Evolutionary conservation across 2,888 invertebrate species (phyloP), one percentile per base, ranked within the genome.

Genomic region (Platycnemis pennipes): DNA sequence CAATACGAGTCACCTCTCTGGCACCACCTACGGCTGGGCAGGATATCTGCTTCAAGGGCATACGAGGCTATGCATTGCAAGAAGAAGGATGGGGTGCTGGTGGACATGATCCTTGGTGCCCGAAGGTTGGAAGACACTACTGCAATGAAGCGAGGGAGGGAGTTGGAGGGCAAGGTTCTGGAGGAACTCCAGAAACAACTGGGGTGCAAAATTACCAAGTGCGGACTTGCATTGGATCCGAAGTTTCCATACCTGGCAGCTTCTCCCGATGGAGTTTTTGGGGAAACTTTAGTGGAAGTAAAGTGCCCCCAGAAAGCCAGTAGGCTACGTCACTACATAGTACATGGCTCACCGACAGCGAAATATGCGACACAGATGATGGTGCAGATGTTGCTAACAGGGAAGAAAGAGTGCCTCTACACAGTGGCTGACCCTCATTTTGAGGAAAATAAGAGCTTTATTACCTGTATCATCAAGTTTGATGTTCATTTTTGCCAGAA

Each of bases 381-480:
- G 85, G 31, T 85, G 37, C 85, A 85, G 5, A 85, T 85, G 85
- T 37, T 85, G 37, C 85, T 85, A 37, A 37, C 85, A 37, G 85
- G 37, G 85, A 85, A 85, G 37, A 13, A 85, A 37, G 31, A 85
- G 31, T 31, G 85, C 37, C 37, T 37, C 37, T 85, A 37, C 13
- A 8, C 31, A 37, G 85, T 85, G 37, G 85, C 85, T 85, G 85
- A 85, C 37, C 85, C 85, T 46, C 56, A 56, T 56, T 56, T 56
- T 22, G 56, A 56, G 56, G 56, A 22, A 19, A 56, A 56, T 22
- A 56, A 56, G 8, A 56, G 19, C 16, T 56, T 5, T 13, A 11
- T 13, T 3, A 56, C 56, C 56, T 56, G 56, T 46, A 46, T 46
- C 46, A 8, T 46, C 5, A 46, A 46, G 46, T 46, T 46, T 13